phyloP scores from a whole-genome alignment of 2,797 vertebrate genomes.

The Premnoplex brunnescens region DNA sequence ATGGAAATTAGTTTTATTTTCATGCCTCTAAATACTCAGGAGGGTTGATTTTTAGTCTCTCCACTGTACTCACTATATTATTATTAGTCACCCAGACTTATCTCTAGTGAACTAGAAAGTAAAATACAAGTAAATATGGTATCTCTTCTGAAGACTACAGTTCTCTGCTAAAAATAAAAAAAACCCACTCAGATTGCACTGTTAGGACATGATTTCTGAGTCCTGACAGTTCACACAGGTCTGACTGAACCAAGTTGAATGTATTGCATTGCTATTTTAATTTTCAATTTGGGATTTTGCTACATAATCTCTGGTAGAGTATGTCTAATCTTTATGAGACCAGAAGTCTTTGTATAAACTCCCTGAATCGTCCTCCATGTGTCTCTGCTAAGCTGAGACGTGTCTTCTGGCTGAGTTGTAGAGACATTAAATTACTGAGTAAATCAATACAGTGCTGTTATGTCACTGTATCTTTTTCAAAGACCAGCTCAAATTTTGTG shows the following conservation, averaged over 20 bases:
- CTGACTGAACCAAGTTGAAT: conserved; percentile 69
- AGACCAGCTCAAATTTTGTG: conserved; percentile 87
- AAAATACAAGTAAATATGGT: neutral
- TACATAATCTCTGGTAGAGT: conserved; percentile 73
- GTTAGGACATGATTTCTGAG: conserved; percentile 46
- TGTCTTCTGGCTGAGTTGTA: conserved; percentile 77
- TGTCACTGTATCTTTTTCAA: conserved; percentile 88
- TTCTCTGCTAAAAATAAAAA: conserved; percentile 25
- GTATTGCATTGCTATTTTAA: conserved; percentile 71
- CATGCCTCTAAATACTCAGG: neutral
- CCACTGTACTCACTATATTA: neutral
- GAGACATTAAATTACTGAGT: conserved; percentile 88
- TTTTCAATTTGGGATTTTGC: conserved; percentile 75
- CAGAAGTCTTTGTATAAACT: conserved; percentile 70
- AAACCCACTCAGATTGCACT: conserved; percentile 1
- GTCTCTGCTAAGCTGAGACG: conserved; percentile 81
- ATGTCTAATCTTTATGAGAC: conserved; percentile 74
- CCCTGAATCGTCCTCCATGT: conserved; percentile 65
- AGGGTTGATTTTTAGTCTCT: neutral
- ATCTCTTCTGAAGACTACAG: neutral
- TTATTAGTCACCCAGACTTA: neutral
- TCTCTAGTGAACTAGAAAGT: neutral
- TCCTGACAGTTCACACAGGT: conserved; percentile 51
- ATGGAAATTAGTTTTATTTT: neutral
- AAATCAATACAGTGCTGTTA: conserved; percentile 86